phyloP scores from a whole-genome alignment of 92 coral and sea anemone species.

The Siderastrea radians region DNA sequence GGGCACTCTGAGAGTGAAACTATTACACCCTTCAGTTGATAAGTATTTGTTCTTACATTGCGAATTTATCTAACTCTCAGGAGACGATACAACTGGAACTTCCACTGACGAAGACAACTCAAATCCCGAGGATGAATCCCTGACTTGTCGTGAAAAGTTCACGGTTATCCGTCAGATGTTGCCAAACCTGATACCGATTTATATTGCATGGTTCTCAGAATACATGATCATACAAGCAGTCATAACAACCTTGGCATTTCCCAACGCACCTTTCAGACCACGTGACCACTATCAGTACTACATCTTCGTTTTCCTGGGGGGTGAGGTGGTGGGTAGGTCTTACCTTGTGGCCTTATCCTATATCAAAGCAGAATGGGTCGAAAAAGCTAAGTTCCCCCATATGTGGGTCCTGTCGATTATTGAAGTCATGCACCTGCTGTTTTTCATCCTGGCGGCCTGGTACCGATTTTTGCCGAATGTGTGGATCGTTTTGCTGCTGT shows the following conservation, averaged over 20 bases:
- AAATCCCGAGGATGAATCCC: conserved; percentile 31
- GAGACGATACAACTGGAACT: not conserved
- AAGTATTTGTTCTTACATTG: not conserved
- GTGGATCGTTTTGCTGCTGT: conserved; percentile 68
- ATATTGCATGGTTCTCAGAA: conserved; percentile 88
- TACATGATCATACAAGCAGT: conserved; percentile 87
- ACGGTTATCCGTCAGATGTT: conserved; percentile 72
- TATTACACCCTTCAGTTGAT: not conserved
- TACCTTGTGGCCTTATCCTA: conserved; percentile 72
- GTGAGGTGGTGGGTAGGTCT: conserved; percentile 88
- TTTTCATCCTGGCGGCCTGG: conserved; percentile 84
- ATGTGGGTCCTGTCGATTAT: conserved; percentile 81
- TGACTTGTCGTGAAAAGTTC: conserved; percentile 76
- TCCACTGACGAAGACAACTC: conserved; percentile 16
- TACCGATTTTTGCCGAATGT: conserved; percentile 86
- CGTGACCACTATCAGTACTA: conserved; percentile 93
- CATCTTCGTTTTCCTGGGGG: conserved; percentile 78
- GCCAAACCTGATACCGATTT: conserved; percentile 73
- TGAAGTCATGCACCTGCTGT: conserved; percentile 78
- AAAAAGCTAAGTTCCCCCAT: conserved; percentile 71
- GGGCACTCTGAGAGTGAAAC: not conserved
- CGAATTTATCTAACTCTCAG: not conserved
- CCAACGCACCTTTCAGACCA: conserved; percentile 89
- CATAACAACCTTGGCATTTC: conserved; percentile 84
- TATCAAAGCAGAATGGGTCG: conserved; percentile 71